These are phyloP conservation scores for Brachionus paranguensis DNA, from an alignment of 1,140 invertebrate genomes.

Conservation along the genomic window DNA sequence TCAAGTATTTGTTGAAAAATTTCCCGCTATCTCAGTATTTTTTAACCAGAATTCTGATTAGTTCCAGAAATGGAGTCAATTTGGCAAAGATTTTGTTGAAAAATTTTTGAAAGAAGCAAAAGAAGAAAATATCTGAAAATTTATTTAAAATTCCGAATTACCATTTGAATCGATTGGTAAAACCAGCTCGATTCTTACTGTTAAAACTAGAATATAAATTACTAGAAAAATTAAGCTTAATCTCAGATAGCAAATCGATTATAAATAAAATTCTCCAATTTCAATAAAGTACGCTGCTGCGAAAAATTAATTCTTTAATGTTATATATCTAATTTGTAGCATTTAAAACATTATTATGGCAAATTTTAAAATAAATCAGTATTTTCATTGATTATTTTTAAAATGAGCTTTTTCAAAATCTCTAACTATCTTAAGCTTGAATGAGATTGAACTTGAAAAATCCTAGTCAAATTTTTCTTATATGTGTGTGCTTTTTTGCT, in stretches of 20 bases:
- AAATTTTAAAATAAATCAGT: not conserved
- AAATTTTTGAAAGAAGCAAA: too few species aligned
- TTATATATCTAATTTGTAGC: not conserved
- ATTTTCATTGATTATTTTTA: not conserved
- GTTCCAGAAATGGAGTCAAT: too few species aligned
- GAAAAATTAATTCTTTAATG: not conserved
- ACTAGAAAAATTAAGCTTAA: not conserved
- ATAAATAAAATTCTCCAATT: not conserved
- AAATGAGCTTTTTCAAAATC: not conserved
- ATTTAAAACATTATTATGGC: not conserved
- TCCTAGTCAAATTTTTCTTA: not conserved
- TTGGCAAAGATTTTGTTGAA: too few species aligned
- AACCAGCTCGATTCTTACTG: not conserved
- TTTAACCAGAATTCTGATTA: too few species aligned
- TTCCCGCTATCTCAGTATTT: too few species aligned
- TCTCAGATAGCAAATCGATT: not conserved
- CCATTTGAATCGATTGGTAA: not conserved
- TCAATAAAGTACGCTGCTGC: not conserved
- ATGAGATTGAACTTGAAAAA: not conserved
- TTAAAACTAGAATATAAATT: not conserved
- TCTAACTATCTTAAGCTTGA: not conserved
- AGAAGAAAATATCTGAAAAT: too few species aligned
- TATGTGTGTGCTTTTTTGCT: not conserved
- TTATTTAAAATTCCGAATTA: too few species aligned
- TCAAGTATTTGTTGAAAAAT: not conserved